Evolutionary conservation across 2,797 vertebrate genomes (phyloP).

Genomic region (Sebastolobus altivelis): DNA sequence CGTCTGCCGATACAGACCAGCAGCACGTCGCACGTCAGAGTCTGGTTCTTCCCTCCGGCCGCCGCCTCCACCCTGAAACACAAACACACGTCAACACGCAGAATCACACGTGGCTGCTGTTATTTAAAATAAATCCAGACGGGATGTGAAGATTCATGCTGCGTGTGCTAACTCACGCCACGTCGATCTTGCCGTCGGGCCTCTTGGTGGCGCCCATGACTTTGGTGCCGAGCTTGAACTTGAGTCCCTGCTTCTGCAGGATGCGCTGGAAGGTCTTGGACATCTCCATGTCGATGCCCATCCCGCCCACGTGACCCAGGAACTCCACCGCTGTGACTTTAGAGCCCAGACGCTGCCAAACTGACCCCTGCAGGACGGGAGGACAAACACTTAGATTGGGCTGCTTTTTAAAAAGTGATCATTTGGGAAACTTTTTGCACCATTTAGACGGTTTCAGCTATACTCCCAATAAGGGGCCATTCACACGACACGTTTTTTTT

Average conservation of each 20-base stretch:
- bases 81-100: background rate
- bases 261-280: constrained; percentile 98
- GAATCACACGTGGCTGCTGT: background rate
- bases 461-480: too few relatives aligned
- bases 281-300: constrained; percentile 99
- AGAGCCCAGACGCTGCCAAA: constrained; percentile 97
- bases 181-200: constrained; percentile 95
- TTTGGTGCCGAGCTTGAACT: constrained; percentile 97
- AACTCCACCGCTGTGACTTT: constrained; percentile 98
- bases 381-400: too few relatives aligned
- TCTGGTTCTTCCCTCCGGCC: constrained; percentile 93
- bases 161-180: constrained; percentile 87
- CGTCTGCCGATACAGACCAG: constrained; percentile 95
- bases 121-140: background rate
- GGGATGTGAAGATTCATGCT: too few relatives aligned
- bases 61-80: constrained; percentile 92
- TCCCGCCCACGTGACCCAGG: constrained; percentile 94
- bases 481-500: too few relatives aligned
- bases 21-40: constrained; percentile 94
- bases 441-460: too few relatives aligned
- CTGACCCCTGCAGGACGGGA: constrained; percentile 89
- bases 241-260: constrained; percentile 97
- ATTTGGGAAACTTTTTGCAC: too few relatives aligned
- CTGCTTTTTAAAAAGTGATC: too few relatives aligned
- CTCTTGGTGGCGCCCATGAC: constrained; percentile 93